Evolutionary conservation across 2,113 vertebrate genomes (phyloP).

Genomic region (Ictidomys tridecemlineatus): DNA sequence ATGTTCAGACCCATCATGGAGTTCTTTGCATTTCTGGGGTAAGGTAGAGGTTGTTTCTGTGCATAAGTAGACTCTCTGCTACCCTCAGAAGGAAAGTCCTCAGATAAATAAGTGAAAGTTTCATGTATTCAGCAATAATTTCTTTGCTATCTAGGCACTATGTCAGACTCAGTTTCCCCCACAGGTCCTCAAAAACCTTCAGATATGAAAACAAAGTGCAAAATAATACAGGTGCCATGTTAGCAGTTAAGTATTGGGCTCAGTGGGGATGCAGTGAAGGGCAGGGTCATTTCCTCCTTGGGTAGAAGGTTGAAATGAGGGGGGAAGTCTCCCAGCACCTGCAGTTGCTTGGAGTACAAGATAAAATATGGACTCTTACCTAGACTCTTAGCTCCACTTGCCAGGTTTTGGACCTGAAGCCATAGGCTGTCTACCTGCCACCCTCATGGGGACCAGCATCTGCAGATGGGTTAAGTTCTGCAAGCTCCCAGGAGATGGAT

Average conservation of each 20-base stretch:
- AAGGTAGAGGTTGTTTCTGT: background rate
- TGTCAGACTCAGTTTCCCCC: background rate
- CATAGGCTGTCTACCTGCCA: background rate
- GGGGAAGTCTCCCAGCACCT: background rate
- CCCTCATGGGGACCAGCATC: background rate
- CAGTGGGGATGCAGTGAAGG: no score
- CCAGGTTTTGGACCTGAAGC: background rate
- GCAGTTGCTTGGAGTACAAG: background rate
- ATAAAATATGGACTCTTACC: background rate
- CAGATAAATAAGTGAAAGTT: background rate
- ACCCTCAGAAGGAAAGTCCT: background rate
- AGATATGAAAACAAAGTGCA: background rate
- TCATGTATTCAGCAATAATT: background rate
- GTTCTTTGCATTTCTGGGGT: background rate
- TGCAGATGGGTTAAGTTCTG: accelerated
- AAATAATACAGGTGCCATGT: background rate
- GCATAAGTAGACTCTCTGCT: background rate
- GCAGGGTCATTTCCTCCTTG: background rate
- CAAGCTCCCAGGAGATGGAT: background rate
- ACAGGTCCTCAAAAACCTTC: background rate
- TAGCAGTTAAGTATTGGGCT: background rate
- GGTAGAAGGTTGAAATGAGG: background rate
- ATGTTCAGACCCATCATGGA: background rate
- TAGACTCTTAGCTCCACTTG: background rate
- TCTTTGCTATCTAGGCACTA: background rate